Evolutionary conservation across 2,113 vertebrate species (phyloP).

Genomic region (Microcebus lehilahytsara): DNA sequence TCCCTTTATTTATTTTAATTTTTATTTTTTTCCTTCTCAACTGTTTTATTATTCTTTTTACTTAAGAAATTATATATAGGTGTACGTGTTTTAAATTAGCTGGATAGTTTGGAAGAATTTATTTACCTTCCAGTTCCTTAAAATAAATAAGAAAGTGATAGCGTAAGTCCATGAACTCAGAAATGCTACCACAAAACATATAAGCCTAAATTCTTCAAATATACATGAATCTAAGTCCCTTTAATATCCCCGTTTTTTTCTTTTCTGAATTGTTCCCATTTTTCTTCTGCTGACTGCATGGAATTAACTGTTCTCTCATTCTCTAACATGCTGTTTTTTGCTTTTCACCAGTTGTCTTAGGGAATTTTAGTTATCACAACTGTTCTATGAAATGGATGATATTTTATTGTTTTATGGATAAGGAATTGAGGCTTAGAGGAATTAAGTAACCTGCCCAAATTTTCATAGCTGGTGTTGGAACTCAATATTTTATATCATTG

Average conservation of each 20-base stretch:
- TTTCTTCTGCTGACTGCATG: not conserved
- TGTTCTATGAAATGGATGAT: not conserved
- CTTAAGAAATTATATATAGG: constrained; percentile 31
- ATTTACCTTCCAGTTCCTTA: constrained; percentile 2
- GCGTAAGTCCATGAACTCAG: not conserved
- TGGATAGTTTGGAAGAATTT: constrained; percentile 32
- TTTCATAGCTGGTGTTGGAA: constrained; percentile 17
- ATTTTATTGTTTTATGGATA: constrained; percentile 23
- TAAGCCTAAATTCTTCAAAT: not conserved
- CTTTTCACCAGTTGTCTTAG: not conserved
- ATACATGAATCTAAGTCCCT: not conserved
- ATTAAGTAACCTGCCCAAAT: constrained; percentile 11
- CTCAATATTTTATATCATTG: constrained; percentile 6
- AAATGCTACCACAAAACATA: not conserved
- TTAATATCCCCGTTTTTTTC: not conserved
- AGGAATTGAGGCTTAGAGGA: constrained; percentile 12
- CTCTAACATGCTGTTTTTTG: not conserved
- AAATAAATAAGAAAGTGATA: constrained; percentile 13
- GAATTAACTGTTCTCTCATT: not conserved
- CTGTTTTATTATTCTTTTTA: constrained; percentile 48
- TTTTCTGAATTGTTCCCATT: not conserved
- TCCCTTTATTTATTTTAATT: not conserved
- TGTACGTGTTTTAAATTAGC: not conserved
- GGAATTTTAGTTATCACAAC: not conserved
- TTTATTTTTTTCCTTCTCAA: constrained; percentile 28